Base-by-base conservation (phyloP, 2,113 vertebrate species). In the Hylia prasina region DNA sequence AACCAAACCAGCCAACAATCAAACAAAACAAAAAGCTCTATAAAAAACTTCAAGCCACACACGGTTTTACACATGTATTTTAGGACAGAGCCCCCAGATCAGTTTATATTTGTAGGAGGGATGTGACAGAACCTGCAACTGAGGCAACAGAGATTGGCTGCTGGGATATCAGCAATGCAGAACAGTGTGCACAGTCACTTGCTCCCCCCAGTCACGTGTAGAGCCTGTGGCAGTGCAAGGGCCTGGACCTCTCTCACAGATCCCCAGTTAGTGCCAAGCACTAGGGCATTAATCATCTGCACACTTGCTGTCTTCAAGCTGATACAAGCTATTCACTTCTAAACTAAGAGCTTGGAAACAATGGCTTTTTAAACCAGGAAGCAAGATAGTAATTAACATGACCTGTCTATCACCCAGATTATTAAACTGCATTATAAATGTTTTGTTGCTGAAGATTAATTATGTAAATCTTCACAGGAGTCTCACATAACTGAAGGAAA, bases 381-480 rank as follows among this genome's bases (percentile, higher is more conserved):
- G 60, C 60, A 75, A 75, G 92, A 92, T 51, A 58, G 79, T 94
- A 96, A 96, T 95, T 95, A 96, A 82, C 82, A 87, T 86, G 90
- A 94, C 94, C 92, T 66, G 87, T 47, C 66, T 88, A 69, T 92
- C 93, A 90, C 79, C 30, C 76, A 88, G 76, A 78, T 92, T 93
- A 95, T 95, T 95, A 94, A 91, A 95, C 76, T 56, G 71, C 68
- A 63, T 90, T 92, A 58, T 58, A 75, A 95, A 70, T 93, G 64
- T 92, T 97, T 96, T 96, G 93, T 78, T 75, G 48, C 85, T 83
- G 92, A 88, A 95, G 71, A 95, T 95, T 95, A 96, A 94, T 94
- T 96, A 95, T 78, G 93, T 87, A 94, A 96, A 93, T 95, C 87
- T 96, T 96, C 75, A 86, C 88, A 92, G 79, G 71, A 88, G 39